These are phyloP conservation scores for Cyanocitta stelleri DNA, from an alignment of 2,113 vertebrate species.

Conservation along the genomic window DNA sequence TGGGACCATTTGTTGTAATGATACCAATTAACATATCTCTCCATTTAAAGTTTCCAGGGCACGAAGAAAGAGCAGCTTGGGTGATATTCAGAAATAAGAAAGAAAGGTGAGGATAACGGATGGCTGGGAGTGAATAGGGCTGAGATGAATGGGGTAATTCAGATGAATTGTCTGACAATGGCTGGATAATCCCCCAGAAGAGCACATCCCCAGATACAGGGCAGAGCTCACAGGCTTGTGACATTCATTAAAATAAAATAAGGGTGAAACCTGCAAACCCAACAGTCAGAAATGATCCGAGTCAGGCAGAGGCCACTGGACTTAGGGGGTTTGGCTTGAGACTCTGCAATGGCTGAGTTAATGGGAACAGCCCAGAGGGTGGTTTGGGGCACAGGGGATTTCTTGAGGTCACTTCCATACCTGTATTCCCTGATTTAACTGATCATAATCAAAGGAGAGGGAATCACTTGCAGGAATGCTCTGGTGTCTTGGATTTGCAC, in stretches of 20 bases:
- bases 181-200: not conserved
- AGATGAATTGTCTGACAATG: not conserved
- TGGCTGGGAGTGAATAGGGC: not conserved
- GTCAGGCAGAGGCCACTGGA: not conserved
- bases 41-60: constrained; percentile 65
- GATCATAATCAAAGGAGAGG: not conserved
- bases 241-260: not conserved
- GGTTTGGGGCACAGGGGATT: too few species aligned
- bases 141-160: not conserved
- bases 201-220: not conserved
- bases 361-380: not conserved
- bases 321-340: not conserved
- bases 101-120: not conserved
- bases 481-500: not conserved
- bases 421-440: not conserved
- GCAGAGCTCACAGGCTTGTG: not conserved
- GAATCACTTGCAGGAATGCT: not conserved
- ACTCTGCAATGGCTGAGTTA: fast-evolving
- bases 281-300: not conserved
- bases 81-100: not conserved
- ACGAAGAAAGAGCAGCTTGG: constrained; percentile 50
- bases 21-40: constrained; percentile 71
- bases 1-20: constrained; percentile 67
- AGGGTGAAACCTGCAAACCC: not conserved
- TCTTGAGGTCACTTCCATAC: not conserved